Evolutionary conservation across 2,113 vertebrate species (phyloP).

Genomic region (Nycticebus coucang): DNA sequence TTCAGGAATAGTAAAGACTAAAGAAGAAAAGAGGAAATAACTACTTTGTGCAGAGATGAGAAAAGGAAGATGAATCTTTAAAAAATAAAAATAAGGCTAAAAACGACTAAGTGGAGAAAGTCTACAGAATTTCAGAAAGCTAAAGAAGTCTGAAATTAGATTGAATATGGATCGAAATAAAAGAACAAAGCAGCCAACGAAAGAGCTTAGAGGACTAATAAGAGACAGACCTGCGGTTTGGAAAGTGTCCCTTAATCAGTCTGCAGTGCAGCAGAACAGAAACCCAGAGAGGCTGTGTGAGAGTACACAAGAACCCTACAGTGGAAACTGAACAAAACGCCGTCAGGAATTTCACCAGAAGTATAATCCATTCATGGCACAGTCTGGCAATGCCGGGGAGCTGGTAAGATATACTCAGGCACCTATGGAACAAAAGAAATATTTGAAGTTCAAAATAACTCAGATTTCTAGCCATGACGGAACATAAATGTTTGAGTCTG

Average conservation of each 20-base stretch:
- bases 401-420: conserved; percentile 42
- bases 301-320: neutral
- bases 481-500: neutral
- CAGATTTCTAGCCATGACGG: neutral
- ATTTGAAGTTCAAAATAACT: conserved; percentile 51
- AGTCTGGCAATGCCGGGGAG: conserved; percentile 15
- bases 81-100: conserved; percentile 22
- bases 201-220: neutral
- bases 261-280: neutral
- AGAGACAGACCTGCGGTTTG: neutral
- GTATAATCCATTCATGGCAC: conserved; percentile 46
- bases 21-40: conserved; percentile 48
- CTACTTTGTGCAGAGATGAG: neutral
- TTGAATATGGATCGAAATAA: neutral
- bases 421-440: conserved; percentile 62
- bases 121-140: neutral
- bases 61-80: conserved; percentile 33
- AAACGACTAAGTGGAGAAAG: conserved; percentile 7
- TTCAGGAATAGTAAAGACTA: conserved; percentile 23
- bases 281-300: conserved; percentile 20
- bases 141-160: conserved; percentile 38
- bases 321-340: neutral
- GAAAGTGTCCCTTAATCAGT: conserved; percentile 10
- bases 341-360: neutral
- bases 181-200: neutral